phyloP scores from a whole-genome alignment of 2,113 vertebrate genomes.

The Percopsis transmontana region DNA sequence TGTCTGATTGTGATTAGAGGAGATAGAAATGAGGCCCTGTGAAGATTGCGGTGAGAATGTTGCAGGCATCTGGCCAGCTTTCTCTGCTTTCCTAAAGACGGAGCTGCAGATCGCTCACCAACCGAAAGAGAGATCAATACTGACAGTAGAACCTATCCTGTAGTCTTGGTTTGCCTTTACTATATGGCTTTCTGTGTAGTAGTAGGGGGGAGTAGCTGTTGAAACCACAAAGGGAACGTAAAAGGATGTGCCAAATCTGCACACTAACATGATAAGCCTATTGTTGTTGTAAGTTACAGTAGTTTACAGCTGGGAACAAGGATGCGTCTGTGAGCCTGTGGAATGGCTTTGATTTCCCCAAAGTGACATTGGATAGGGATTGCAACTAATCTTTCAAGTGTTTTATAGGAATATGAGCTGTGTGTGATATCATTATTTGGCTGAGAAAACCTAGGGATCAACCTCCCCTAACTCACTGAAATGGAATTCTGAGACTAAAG shows the following conservation, averaged over 20 bases:
- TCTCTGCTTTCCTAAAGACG: slow-evolving; percentile 27
- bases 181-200: slow-evolving; percentile 22
- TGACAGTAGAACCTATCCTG: slow-evolving; percentile 12
- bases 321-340: slow-evolving; percentile 27
- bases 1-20: slow-evolving; percentile 60
- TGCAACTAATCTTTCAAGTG: slow-evolving; percentile 13
- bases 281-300: slow-evolving; percentile 24
- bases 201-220: slow-evolving; percentile 23
- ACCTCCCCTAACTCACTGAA: slow-evolving; percentile 36
- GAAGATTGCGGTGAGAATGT: slow-evolving; percentile 33
- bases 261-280: slow-evolving; percentile 24
- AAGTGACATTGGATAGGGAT: slow-evolving; percentile 27
- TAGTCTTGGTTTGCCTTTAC: slow-evolving; percentile 8
- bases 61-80: slow-evolving; percentile 44
- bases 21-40: slow-evolving; percentile 52
- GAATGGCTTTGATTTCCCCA: slow-evolving; percentile 40
- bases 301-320: slow-evolving; percentile 30
- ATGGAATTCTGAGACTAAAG: slow-evolving; percentile 50
- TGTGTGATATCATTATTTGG: slow-evolving; percentile 38
- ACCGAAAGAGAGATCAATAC: slow-evolving; percentile 40
- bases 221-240: slow-evolving; percentile 21
- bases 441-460: slow-evolving; percentile 26
- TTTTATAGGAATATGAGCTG: slow-evolving; percentile 27
- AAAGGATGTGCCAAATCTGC: slow-evolving; percentile 21
- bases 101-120: slow-evolving; percentile 30